Evolutionary conservation across 2,888 invertebrate genomes (phyloP), one percentile per base, ranked within the genome.

Genomic region (Agapostemon virescens): DNA sequence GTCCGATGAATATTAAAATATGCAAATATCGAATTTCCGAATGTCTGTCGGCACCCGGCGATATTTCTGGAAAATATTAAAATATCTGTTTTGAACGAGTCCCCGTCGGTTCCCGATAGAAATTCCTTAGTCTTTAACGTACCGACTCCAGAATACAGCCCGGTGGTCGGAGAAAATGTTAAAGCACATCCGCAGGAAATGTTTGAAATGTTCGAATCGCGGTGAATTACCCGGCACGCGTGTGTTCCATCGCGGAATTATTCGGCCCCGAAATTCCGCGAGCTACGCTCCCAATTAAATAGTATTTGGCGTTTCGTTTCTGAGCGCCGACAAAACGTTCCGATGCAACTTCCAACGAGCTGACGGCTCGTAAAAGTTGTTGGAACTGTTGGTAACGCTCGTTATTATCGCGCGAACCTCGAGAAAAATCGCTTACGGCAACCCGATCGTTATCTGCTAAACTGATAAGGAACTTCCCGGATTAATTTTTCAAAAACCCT

Each of bases 341-440:
- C 58, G 69, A 75, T 71, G 71, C 66, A 83, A 84, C 77, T 83
- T 76, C 61, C 61, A 78, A 78, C 83, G 58, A 74, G 77, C 74
- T 74, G 82, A 76, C 74, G 69, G 61, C 69, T 76, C 73, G 38
- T 52, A 74, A 84, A 81, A 84, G 81, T 74, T 83, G 17, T 26
- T 26, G 55, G 68, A 67, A 74, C 55, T 23, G 58, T 33, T n/a
- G 58, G 73, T 0, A 67, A 30, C 49, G 64, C 72, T 61, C 61
- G 78, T 83, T 83, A 68, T 63, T 45, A 75, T 75, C 75, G 73
- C 61, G 66, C 36, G 73, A 63, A 52, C 20, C 74, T 49, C 23
- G 68, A 33, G 64, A 64, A 71, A 71, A 79, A 80, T 68, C 4
- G 30, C 26, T 26, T 26, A 55, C 17, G 15, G 26, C 55, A 7